These are phyloP conservation scores for Petromus typicus DNA, from an alignment of 2,113 vertebrate species.

Conservation along the genomic window DNA sequence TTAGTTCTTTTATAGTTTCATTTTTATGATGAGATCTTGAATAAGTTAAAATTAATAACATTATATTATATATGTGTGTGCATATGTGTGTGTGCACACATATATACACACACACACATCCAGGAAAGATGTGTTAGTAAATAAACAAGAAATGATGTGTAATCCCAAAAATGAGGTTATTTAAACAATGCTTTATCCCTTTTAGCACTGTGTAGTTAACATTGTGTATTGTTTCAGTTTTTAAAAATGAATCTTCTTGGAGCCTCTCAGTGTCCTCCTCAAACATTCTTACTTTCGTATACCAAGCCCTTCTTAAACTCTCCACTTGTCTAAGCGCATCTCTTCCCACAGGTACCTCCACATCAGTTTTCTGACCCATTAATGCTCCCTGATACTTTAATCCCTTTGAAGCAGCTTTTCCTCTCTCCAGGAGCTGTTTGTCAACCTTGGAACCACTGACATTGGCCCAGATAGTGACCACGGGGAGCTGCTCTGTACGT, in stretches of 20 bases:
- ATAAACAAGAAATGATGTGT: background rate
- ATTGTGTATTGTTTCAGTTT: conserved; percentile 10
- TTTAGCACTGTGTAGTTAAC: conserved; percentile 17
- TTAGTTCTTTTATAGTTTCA: conserved; percentile 33
- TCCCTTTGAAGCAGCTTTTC: background rate
- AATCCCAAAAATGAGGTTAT: background rate
- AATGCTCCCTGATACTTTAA: background rate
- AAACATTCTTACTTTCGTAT: background rate
- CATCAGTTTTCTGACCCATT: background rate
- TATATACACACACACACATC: background rate
- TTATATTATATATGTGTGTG: too few species aligned
- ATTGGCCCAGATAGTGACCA: background rate
- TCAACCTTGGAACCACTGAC: background rate
- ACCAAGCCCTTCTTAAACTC: background rate
- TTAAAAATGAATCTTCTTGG: background rate
- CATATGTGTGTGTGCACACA: too few species aligned
- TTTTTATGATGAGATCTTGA: conserved; percentile 35
- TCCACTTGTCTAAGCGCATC: background rate
- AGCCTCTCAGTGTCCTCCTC: background rate
- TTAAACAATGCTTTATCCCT: background rate
- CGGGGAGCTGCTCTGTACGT: too few species aligned
- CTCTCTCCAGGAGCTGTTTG: background rate
- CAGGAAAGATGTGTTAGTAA: conserved; percentile 20
- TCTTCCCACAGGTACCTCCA: background rate
- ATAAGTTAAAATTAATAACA: conserved; percentile 30